A percentile compares a stretch with the other conserved stretches of the same genome.
phyloP scores from a whole-genome alignment of 2,113 vertebrate genomes.

The Phalacrocorax brasilianus region DNA sequence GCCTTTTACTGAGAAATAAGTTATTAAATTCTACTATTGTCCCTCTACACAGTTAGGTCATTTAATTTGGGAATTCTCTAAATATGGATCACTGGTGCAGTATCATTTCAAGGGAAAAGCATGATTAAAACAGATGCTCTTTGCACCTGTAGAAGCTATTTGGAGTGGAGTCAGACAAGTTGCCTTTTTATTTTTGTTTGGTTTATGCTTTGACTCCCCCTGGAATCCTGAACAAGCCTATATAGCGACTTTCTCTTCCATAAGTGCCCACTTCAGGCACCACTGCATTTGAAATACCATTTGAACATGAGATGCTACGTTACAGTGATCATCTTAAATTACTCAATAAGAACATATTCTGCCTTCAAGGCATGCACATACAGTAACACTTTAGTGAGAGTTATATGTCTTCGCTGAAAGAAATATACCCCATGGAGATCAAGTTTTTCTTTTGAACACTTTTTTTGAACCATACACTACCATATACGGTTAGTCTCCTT shows the following conservation, averaged over 20 bases:
- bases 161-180: background rate
- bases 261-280: slow-evolving; percentile 30
- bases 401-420: background rate
- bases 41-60: background rate
- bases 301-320: background rate
- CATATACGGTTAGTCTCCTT: background rate
- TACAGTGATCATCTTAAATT: background rate
- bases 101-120: background rate
- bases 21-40: background rate
- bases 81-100: background rate
- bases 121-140: slow-evolving; percentile 53
- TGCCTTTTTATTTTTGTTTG: slow-evolving; percentile 58
- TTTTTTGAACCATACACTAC: background rate
- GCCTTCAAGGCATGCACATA: slow-evolving; percentile 7
- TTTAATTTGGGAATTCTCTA: slow-evolving; percentile 43
- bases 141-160: slow-evolving; percentile 47
- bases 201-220: slow-evolving; percentile 52
- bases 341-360: slow-evolving; percentile 38
- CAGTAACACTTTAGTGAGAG: background rate
- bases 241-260: slow-evolving; percentile 6
- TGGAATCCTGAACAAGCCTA: slow-evolving; percentile 31
- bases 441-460: slow-evolving; percentile 16
- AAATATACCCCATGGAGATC: background rate
- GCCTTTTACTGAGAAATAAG: background rate
- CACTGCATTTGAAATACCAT: slow-evolving; percentile 2